Evolutionary conservation across 2,888 invertebrate species (phyloP).

Genomic region (Heliconius sara): DNA sequence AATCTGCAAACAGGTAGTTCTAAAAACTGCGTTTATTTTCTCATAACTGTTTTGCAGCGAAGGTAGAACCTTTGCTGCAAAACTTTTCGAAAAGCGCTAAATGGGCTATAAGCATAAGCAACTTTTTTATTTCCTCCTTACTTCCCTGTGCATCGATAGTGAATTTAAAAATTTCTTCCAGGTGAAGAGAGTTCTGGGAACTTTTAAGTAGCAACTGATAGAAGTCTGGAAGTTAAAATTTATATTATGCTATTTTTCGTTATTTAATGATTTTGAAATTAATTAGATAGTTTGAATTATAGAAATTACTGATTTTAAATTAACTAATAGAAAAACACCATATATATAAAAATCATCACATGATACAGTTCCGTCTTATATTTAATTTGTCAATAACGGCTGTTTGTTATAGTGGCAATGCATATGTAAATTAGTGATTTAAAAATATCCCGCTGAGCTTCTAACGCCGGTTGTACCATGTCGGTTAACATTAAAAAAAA

Average conservation of each 20-base stretch:
- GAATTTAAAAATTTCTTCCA: constrained; percentile 51
- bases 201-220: constrained; percentile 34
- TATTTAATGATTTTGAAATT: no score
- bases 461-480: no score
- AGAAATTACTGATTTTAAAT: neutral
- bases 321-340: neutral
- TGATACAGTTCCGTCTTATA: no score
- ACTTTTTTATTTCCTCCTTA: constrained; percentile 51
- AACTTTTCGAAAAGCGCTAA: constrained; percentile 47
- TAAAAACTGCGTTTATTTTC: constrained; percentile 43
- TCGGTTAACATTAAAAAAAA: no score
- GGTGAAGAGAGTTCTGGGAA: constrained; percentile 42
- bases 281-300: no score
- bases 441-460: no score
- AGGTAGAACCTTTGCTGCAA: constrained; percentile 28
- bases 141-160: constrained; percentile 52
- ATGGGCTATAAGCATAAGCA: constrained; percentile 51
- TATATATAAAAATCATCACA: no score
- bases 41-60: constrained; percentile 39
- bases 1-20: constrained; percentile 43
- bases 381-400: neutral
- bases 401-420: neutral
- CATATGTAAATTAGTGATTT: no score
- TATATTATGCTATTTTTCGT: neutral
- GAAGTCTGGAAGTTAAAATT: constrained; percentile 21